phyloP scores from a whole-genome alignment of 2,797 vertebrate genomes.

The Oreortyx pictus region DNA sequence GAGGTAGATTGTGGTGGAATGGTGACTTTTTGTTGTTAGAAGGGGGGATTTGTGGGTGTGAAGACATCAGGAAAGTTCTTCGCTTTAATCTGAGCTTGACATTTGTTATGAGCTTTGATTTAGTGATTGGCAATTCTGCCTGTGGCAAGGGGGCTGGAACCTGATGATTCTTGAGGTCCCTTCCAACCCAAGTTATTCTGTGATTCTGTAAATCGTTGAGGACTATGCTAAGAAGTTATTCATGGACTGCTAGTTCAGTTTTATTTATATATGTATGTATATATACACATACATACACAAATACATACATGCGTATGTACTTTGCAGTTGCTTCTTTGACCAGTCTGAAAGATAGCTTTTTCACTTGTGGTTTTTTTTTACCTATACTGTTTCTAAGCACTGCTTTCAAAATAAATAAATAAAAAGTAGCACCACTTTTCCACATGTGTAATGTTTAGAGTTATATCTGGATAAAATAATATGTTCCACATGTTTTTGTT shows the following conservation, averaged over 20 bases:
- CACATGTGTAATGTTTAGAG: neutral
- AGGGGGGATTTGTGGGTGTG: neutral
- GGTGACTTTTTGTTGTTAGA: neutral
- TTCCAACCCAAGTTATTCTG: too few species aligned
- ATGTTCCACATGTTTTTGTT: neutral
- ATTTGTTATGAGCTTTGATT: neutral
- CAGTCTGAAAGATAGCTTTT: constrained; percentile 9
- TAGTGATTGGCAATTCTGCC: too few species aligned
- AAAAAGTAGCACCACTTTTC: neutral
- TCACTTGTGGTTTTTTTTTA: neutral
- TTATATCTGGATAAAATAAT: neutral
- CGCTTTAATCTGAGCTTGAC: neutral
- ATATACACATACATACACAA: neutral
- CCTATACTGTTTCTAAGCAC: neutral
- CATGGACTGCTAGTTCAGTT: neutral
- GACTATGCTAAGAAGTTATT: neutral
- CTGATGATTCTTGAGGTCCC: too few species aligned
- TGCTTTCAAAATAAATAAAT: neutral
- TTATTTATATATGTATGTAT: neutral
- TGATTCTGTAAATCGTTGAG: neutral
- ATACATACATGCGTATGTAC: neutral
- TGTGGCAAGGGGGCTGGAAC: too few species aligned
- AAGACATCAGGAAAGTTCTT: neutral
- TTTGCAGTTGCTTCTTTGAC: neutral
- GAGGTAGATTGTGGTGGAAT: neutral